phyloP scores from a whole-genome alignment of 2,797 vertebrate genomes.

The Fistularia commersonii region DNA sequence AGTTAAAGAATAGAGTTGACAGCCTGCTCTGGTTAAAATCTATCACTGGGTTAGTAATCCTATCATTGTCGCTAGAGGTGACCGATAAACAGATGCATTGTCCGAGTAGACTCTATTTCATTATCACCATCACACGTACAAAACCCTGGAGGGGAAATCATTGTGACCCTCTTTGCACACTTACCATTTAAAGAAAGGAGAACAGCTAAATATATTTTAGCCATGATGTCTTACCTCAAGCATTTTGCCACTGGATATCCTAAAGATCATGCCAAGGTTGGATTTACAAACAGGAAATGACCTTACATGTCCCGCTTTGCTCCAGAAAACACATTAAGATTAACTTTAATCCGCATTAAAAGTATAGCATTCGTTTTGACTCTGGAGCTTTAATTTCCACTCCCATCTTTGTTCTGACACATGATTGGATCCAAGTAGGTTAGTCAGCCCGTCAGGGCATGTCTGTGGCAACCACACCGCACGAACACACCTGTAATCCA shows the following conservation, averaged over 20 bases:
- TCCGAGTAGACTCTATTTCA: no score
- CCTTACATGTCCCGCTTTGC: constrained; percentile 25
- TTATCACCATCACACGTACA: no score
- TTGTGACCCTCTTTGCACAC: not conserved
- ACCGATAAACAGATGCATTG: no score
- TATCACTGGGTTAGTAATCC: no score
- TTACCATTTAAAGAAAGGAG: constrained; percentile 58
- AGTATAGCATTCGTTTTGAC: constrained; percentile 4
- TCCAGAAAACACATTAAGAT: constrained; percentile 17
- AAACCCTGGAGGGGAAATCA: no score
- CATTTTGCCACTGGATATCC: constrained; percentile 59
- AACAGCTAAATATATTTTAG: constrained; percentile 76
- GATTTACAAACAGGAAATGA: constrained; percentile 25
- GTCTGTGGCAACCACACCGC: constrained; percentile 25
- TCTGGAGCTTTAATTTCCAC: constrained; percentile 3
- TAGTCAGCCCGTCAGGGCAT: constrained; percentile 27
- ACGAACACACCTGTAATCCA: constrained; percentile 61
- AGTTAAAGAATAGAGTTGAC: no score
- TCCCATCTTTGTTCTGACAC: constrained; percentile 20
- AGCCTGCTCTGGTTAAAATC: no score
- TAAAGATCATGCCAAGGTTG: constrained; percentile 20
- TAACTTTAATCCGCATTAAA: constrained; percentile 25
- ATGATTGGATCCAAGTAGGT: constrained; percentile 22
- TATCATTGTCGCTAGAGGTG: no score
- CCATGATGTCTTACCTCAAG: constrained; percentile 42